phyloP scores from a whole-genome alignment of 53 echinoderm and acorn worm species.

The Actinopyga echinites region DNA sequence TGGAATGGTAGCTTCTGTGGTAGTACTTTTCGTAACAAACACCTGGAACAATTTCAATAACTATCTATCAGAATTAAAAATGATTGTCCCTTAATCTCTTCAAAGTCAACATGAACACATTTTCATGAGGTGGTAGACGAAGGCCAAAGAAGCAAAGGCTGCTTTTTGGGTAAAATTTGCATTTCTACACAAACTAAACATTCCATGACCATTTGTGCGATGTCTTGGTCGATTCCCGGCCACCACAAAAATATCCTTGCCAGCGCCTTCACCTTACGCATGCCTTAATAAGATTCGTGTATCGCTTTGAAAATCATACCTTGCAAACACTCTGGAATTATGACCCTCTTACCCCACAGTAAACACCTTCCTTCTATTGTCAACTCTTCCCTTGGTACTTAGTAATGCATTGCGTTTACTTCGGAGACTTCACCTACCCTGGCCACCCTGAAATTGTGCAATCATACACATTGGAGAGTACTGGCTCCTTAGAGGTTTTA shows the following conservation, averaged over 20 bases:
- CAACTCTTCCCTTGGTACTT: conserved; percentile 52
- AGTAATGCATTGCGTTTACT: conserved; percentile 49
- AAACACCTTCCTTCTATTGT: conserved; percentile 55
- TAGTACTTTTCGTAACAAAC: no score
- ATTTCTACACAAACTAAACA: not conserved
- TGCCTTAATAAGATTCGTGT: conserved; percentile 65
- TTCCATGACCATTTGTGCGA: not conserved
- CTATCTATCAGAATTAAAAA: no score
- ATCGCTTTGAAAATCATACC: conserved; percentile 46
- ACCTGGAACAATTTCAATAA: no score
- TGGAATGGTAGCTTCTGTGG: no score
- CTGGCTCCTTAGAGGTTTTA: conserved; percentile 37
- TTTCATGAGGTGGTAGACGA: no score
- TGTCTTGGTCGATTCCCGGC: conserved; percentile 16
- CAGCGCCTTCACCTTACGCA: conserved; percentile 59
- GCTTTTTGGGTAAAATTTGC: not conserved
- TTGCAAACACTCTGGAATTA: conserved; percentile 51
- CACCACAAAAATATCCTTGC: conserved; percentile 16
- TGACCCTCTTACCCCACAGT: conserved; percentile 56
- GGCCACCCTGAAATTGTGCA: conserved; percentile 60
- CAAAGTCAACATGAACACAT: no score
- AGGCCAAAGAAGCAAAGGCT: no score
- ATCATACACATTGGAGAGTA: conserved; percentile 48
- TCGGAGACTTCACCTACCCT: conserved; percentile 4
- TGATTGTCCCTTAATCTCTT: no score